A percentile compares a stretch with the other conserved stretches of the same genome.
phyloP scores from a whole-genome alignment of 92 coral and sea anemone genomes.

The Nematostella vectensis region DNA sequence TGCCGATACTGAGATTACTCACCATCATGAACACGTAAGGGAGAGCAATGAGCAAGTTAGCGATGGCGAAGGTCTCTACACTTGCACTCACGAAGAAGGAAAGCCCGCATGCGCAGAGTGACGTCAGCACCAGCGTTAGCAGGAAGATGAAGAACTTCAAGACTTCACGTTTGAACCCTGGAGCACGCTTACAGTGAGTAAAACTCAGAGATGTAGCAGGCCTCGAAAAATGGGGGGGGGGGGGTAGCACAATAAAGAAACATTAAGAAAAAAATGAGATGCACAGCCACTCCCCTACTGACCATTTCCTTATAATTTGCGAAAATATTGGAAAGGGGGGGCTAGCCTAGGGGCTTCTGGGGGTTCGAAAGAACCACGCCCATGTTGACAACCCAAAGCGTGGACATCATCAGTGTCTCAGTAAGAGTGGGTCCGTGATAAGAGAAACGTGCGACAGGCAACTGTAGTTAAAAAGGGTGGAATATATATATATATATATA shows the following conservation, averaged over 20 bases:
- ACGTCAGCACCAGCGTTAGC: constrained; percentile 61
- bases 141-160: constrained; percentile 63
- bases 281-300: too few relatives aligned
- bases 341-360: too few relatives aligned
- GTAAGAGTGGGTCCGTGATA: too few relatives aligned
- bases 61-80: constrained; percentile 81
- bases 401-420: too few relatives aligned
- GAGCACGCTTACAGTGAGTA: constrained; percentile 7
- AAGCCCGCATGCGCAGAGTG: constrained; percentile 67
- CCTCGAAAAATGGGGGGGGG: background rate
- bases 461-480: too few relatives aligned
- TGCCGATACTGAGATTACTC: background rate
- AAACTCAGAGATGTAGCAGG: too few relatives aligned
- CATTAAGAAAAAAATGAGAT: background rate
- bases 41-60: constrained; percentile 73
- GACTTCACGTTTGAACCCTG: constrained; percentile 56
- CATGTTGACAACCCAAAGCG: too few relatives aligned
- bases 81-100: constrained; percentile 85
- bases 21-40: constrained; percentile 92
- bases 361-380: too few relatives aligned
- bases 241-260: background rate
- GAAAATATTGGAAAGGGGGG: too few relatives aligned
- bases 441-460: too few relatives aligned
- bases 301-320: too few relatives aligned
- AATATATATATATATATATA: too few relatives aligned